Evolutionary conservation across 2,888 invertebrate genomes (phyloP).

Genomic region (Chironomus riparius): DNA sequence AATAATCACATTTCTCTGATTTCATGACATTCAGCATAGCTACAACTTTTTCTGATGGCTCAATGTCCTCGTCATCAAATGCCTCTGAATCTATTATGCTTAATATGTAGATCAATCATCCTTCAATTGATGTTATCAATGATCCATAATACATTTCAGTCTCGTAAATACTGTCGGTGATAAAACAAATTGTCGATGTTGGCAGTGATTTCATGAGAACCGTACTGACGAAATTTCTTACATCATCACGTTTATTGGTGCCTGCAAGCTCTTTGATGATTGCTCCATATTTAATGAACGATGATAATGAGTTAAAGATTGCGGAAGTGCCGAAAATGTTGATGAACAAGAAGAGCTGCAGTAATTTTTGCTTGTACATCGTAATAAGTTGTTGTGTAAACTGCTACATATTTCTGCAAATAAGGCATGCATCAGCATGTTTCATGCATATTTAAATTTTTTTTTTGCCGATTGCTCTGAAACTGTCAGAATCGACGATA

Average conservation of each 20-base stretch:
- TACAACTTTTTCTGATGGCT: not conserved
- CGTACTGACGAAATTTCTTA: not conserved
- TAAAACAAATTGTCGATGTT: not conserved
- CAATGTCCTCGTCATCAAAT: not conserved
- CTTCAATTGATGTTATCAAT: not conserved
- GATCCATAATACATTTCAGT: not conserved
- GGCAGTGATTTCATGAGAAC: not conserved
- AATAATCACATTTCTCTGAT: slow-evolving; percentile 50
- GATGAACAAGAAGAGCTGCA: not conserved
- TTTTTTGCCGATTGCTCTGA: not conserved
- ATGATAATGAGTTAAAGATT: not conserved
- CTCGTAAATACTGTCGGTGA: slow-evolving; percentile 1
- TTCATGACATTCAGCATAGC: slow-evolving; percentile 7
- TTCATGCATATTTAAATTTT: not conserved
- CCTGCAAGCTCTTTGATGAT: not conserved
- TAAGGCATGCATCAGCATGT: not conserved
- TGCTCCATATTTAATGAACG: not conserved
- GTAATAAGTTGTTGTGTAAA: not conserved
- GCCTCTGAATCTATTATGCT: not conserved
- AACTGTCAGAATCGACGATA: not conserved
- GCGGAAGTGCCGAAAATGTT: not conserved
- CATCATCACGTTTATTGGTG: not conserved
- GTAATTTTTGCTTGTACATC: not conserved
- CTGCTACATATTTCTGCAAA: not conserved
- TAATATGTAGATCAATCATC: not conserved